Base-by-base conservation (phyloP, 2,113 vertebrate species). In the Urocitellus parryii region DNA sequence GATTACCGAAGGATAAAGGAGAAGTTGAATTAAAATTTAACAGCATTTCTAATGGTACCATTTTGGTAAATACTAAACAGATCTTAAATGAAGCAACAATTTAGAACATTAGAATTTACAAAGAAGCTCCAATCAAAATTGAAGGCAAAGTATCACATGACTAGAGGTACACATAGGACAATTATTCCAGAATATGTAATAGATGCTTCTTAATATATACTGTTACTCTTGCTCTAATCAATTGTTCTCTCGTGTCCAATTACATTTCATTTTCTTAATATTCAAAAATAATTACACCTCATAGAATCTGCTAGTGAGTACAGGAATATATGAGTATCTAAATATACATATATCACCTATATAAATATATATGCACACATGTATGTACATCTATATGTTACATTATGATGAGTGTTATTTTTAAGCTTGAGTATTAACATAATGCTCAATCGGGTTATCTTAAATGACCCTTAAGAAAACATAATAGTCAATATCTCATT, bases 1-100 rank as follows among this genome's bases (percentile, higher is more conserved):
- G 99, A 99, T 97, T 99, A 94, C 99, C 99, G 65, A 99, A 99
- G 96, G 98, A 99, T 93, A 99, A 99, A 97, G 99, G 99, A 97
- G 98, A 99, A 98, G 99, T 98, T 87, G 99, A 99, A 98, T 99
- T 99, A 98, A 99, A 99, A 84, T 98, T 99, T 90, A 99, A 98
- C 98, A 99, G 98, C 94, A 99, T 99, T 99, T 99, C 98, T 25
- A 99, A 99, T 63, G 98, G 98, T 98, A 99, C 98, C 97, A 98
- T 99, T 53, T 98, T 99, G 95, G 99, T 99, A 97, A 99, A 98
- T 98, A 99, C 99, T 98, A 99, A 99, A 97, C 99, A 99, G 97
- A 99, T 98, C 77, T 96, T 99, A 98, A 99, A 98, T 99, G 96
- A 99, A 99, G 97, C 98, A 99, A 98, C 98, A n/a, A 70, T 99